Percentiles rank a stretch among this genome's conserved stretches.
phyloP scores from a whole-genome alignment of 2,888 invertebrate genomes.

The Chirona hameri region DNA sequence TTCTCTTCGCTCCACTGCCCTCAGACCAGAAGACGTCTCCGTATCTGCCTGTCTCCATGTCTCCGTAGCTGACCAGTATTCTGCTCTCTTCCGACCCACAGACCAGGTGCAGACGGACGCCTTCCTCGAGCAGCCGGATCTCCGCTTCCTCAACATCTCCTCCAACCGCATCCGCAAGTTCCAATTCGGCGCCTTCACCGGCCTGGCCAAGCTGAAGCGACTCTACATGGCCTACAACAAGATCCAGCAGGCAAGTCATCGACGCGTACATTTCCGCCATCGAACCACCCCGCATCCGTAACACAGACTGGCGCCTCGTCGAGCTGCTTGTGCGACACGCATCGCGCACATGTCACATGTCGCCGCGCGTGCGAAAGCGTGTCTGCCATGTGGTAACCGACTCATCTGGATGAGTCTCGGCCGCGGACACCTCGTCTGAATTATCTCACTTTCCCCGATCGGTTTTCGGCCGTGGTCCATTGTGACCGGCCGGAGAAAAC shows the following conservation, averaged over 20 bases:
- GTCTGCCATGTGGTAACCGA: too few species aligned
- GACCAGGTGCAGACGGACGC: conserved; percentile 64
- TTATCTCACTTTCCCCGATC: too few species aligned
- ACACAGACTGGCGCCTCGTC: too few species aligned
- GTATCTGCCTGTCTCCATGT: too few species aligned
- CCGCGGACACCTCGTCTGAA: background rate
- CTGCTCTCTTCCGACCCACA: conserved; percentile 49
- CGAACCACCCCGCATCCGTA: background rate
- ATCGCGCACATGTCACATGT: background rate
- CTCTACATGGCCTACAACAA: conserved; percentile 70
- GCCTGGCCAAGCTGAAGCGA: conserved; percentile 62
- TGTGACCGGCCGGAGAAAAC: too few species aligned
- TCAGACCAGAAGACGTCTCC: too few species aligned
- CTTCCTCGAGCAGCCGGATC: conserved; percentile 63
- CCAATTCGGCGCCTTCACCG: conserved; percentile 70
- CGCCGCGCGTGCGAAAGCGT: background rate
- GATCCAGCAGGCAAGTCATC: conserved; percentile 46
- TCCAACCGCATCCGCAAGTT: conserved; percentile 70
- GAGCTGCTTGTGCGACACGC: background rate
- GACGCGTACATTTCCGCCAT: too few species aligned
- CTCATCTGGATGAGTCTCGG: background rate
- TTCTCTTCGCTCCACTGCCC: too few species aligned
- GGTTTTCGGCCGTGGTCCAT: too few species aligned
- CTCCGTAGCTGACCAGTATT: too few species aligned
- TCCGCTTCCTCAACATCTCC: conserved; percentile 74